phyloP scores from a whole-genome alignment of 2,797 vertebrate species.

The Bufotes viridis region DNA sequence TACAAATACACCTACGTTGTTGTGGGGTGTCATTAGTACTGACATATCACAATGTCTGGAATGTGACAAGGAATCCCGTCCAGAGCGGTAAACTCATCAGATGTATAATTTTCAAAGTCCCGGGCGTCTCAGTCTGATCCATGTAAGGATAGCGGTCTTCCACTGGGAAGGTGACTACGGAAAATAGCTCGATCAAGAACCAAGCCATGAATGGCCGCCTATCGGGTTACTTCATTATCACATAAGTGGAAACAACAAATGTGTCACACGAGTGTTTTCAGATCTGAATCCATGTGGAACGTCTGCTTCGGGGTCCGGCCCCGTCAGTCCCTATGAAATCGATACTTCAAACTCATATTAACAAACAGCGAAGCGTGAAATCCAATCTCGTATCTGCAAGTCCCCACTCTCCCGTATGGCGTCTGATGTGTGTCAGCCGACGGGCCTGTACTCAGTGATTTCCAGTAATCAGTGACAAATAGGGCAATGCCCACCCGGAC shows the following conservation, averaged over 20 bases:
- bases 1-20: no score
- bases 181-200: conserved; percentile 61
- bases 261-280: conserved; percentile 63
- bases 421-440: conserved; percentile 64
- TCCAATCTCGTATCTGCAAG: conserved; percentile 72
- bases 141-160: background rate
- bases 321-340: conserved; percentile 63
- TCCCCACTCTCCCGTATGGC: conserved; percentile 52
- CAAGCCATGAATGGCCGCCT: conserved; percentile 47
- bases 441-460: conserved; percentile 72
- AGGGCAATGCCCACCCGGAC: conserved; percentile 63
- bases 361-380: conserved; percentile 73
- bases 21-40: no score
- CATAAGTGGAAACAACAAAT: conserved; percentile 64
- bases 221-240: conserved; percentile 61
- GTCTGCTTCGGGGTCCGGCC: conserved; percentile 63
- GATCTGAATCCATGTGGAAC: conserved; percentile 79
- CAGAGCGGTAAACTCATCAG: background rate
- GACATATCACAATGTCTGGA: background rate
- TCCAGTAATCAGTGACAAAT: conserved; percentile 69
- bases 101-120: conserved; percentile 3
- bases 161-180: conserved; percentile 56
- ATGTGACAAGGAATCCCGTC: background rate
- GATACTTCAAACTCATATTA: conserved; percentile 66
- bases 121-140: background rate